Conservation (phyloP, 2,888 invertebrate genomes). For the Acronicta psi region DNA sequence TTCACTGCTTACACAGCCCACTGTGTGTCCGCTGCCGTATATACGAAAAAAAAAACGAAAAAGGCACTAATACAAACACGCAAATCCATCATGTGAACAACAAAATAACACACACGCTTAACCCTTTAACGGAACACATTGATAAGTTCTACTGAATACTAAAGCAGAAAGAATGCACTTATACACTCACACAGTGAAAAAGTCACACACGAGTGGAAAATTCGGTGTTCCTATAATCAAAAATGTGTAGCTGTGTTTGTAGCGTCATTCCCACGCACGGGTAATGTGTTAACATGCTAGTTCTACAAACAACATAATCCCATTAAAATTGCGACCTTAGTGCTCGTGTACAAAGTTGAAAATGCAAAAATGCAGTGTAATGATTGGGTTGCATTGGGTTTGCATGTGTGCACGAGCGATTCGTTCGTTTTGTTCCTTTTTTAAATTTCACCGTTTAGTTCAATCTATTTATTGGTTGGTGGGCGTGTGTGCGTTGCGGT, state of each 20-base stretch:
- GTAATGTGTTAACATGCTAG: constrained; percentile 83
- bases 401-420: constrained; percentile 80
- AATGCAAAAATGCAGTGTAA: constrained; percentile 64
- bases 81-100: constrained; percentile 85
- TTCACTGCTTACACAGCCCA: constrained; percentile 80
- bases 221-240: constrained; percentile 87
- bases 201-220: constrained; percentile 73
- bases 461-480: constrained; percentile 88
- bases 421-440: constrained; percentile 88
- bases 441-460: constrained; percentile 89
- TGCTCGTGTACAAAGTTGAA: constrained; percentile 42
- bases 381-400: constrained; percentile 84
- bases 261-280: constrained; percentile 81
- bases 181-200: constrained; percentile 62
- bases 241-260: constrained; percentile 72
- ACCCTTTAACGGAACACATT: constrained; percentile 67
- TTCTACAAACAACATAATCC: constrained; percentile 69
- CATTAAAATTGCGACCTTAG: constrained; percentile 64
- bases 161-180: constrained; percentile 78
- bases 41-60: constrained; percentile 77
- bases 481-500: constrained; percentile 79
- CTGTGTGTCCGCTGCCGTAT: constrained; percentile 74
- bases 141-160: constrained; percentile 42
- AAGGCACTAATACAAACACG: constrained; percentile 84
- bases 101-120: constrained; percentile 76